phyloP scores from a whole-genome alignment of 2,113 vertebrate genomes.

The Steatornis caripensis region DNA sequence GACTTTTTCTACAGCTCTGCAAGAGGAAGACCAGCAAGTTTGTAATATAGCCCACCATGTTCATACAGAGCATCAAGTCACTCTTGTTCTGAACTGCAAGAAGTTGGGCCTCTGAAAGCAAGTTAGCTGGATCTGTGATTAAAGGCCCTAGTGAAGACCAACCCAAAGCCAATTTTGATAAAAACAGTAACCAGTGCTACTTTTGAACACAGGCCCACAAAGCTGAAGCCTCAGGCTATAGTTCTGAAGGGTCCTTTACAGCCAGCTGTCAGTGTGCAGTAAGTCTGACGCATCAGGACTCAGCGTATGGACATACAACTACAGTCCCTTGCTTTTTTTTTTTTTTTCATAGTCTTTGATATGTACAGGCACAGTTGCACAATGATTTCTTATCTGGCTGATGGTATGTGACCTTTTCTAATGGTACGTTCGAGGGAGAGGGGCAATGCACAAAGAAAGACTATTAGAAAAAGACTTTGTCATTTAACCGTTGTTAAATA shows the following conservation, averaged over 20 bases:
- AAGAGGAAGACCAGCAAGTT: neutral
- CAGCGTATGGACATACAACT: neutral
- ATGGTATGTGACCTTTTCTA: neutral
- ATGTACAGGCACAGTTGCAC: neutral
- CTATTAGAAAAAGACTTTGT: neutral
- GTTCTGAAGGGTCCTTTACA: neutral
- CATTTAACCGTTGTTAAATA: neutral
- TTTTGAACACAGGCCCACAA: neutral
- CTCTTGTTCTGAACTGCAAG: neutral
- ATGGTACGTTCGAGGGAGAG: neutral
- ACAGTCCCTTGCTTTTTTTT: neutral
- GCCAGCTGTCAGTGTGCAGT: neutral
- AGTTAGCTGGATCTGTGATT: neutral
- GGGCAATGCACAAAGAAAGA: neutral
- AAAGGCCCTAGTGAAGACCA: neutral
- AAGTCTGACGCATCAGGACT: neutral
- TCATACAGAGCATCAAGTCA: neutral
- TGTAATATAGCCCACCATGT: neutral
- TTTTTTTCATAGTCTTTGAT: neutral
- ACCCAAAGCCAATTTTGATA: neutral
- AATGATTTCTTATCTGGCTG: neutral
- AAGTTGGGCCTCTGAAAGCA: neutral
- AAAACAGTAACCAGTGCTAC: neutral
- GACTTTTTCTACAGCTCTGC: neutral
- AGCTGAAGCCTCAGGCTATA: neutral